Percentiles rank a stretch among this genome's conserved stretches.
phyloP scores from a whole-genome alignment of 1,140 invertebrate genomes.

The Papilio xuthus region DNA sequence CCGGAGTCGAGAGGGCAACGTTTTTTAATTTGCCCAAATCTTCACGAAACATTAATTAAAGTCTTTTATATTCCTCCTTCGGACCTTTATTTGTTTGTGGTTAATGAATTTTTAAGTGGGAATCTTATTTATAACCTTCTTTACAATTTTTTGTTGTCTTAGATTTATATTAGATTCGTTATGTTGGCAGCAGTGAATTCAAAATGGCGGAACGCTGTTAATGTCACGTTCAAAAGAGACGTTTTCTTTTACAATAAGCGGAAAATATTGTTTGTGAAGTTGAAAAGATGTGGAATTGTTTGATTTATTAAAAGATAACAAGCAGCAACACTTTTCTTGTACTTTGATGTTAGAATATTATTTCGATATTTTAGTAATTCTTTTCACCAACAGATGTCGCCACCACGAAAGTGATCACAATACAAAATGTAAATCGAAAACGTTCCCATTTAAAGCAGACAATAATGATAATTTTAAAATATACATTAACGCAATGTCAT shows the following conservation, averaged over 20 bases:
- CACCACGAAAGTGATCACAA: too few relatives aligned
- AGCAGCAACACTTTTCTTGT: neutral
- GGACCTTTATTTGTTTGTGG: constrained; percentile 36
- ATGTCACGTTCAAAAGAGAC: constrained; percentile 21
- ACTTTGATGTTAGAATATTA: neutral
- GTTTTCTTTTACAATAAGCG: constrained; percentile 12
- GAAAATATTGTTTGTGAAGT: constrained; percentile 23
- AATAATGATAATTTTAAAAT: neutral
- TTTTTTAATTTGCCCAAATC: constrained; percentile 34
- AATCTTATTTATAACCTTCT: constrained; percentile 34
- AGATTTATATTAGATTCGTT: constrained; percentile 30
- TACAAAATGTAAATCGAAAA: constrained; percentile 7
- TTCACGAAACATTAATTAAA: constrained; percentile 36
- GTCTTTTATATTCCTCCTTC: constrained; percentile 31
- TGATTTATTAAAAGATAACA: constrained; percentile 13
- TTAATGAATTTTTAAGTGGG: constrained; percentile 37
- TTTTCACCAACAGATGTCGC: too few relatives aligned
- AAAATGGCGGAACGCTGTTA: neutral
- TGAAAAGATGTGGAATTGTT: constrained; percentile 3
- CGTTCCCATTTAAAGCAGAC: constrained; percentile 16
- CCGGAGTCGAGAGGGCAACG: constrained; percentile 5
- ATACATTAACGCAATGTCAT: too few relatives aligned
- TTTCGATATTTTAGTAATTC: neutral
- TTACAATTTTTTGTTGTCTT: constrained; percentile 29
- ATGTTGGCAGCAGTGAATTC: constrained; percentile 13